Evolutionary conservation across 2,888 invertebrate species (phyloP), one percentile per base, ranked within the genome.

Genomic region (Chymomyza procnemis): DNA sequence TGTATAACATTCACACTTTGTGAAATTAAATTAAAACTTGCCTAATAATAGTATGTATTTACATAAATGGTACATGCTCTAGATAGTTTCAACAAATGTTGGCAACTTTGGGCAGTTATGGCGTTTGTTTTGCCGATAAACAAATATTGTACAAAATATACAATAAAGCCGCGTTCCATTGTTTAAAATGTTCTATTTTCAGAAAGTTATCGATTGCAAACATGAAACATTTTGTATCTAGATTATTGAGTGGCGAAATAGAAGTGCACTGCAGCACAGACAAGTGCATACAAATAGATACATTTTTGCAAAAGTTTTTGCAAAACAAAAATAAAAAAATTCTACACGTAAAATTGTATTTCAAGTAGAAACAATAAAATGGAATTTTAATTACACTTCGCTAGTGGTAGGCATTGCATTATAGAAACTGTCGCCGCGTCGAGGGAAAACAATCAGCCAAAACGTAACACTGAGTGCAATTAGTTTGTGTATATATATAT

Each of bases 81-180:
- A 41, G 1, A 12, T 41, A 41, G 34, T 41, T 12, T 2, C 9
- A 41, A 41, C 34, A 41, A 41, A 41, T 41, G 12, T 41, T 41
- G 30, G 30, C 6, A n/a, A n/a, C n/a, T n/a, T n/a, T n/a, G n/a
- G 30, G 30, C 30, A 30, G 30, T 30, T 30, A n/a, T n/a, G n/a
- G n/a, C n/a, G n/a, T n/a, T 6, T 26, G 3, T 26, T 6, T 26
- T 26, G 4, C 1, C 26, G 8, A 6, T n/a, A 26, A 26, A 26
- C 6, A 26, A 26, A 26, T 26, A 26, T 26, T 26, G 4, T 2
- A 26, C 1, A 41, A 12, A 41, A 61, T 59, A 3, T 66, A 21
- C 12, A 4, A 26, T 56, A 50, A 61, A 70, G 60, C 67, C 75
- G 67, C 56, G n/a, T n/a, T n/a, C 67, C 68, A 64, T 64, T 67